A percentile compares a stretch with the other conserved stretches of the same genome.
Evolutionary conservation across 2,113 vertebrate genomes (phyloP).

Genomic region (Cynopterus brachyotis): DNA sequence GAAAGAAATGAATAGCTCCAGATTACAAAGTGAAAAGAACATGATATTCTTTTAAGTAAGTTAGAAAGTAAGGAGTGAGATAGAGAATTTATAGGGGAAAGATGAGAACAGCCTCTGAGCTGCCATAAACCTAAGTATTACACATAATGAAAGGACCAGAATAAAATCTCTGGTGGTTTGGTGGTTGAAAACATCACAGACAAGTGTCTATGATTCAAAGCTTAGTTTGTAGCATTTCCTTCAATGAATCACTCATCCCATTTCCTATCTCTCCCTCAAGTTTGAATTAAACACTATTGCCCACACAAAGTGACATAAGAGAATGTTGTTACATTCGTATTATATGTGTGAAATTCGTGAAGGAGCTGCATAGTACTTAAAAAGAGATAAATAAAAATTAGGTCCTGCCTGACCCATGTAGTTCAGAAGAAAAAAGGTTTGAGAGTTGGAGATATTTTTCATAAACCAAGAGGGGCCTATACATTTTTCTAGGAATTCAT

Average conservation of each 20-base stretch:
- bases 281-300: neutral
- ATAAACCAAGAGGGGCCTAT: neutral
- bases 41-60: neutral
- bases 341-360: neutral
- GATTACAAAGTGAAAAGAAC: neutral
- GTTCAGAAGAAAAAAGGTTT: neutral
- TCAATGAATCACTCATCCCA: too few species aligned
- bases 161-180: neutral
- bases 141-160: fast-evolving
- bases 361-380: neutral
- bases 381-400: neutral
- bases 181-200: neutral
- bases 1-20: neutral
- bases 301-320: neutral
- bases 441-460: neutral
- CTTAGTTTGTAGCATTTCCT: too few species aligned
- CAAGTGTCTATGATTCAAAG: neutral
- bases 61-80: neutral
- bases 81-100: neutral
- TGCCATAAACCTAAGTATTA: too few species aligned
- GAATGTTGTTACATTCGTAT: neutral
- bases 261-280: neutral
- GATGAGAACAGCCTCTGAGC: neutral
- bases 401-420: neutral
- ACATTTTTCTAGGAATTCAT: neutral